Evolutionary conservation across 2,113 vertebrate genomes (phyloP).

Genomic region (Cyprinodon variegatus): DNA sequence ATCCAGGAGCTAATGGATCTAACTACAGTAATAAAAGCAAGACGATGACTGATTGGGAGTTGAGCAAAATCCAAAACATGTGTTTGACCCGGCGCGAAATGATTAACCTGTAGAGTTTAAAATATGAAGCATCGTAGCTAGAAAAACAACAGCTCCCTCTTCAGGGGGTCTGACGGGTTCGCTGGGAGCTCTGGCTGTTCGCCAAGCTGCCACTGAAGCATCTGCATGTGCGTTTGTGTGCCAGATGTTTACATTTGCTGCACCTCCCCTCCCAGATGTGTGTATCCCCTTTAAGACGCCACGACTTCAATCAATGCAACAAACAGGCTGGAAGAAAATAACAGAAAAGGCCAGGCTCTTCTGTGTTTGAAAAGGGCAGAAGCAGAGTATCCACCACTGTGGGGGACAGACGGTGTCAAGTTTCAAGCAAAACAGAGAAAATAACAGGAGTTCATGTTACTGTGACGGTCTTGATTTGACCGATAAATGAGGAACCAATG

Average conservation of each 20-base stretch:
- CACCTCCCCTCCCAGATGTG: constrained; percentile 31
- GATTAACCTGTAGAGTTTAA: constrained; percentile 15
- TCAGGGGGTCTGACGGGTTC: constrained; percentile 46
- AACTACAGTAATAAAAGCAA: background rate
- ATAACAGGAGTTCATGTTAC: constrained; percentile 63
- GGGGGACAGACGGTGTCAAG: constrained; percentile 44
- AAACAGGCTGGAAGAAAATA: constrained; percentile 27
- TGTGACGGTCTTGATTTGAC: constrained; percentile 28
- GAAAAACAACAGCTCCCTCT: constrained; percentile 68
- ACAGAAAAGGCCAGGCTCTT: constrained; percentile 1
- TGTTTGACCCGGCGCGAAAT: constrained; percentile 3
- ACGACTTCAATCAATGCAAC: constrained; percentile 26
- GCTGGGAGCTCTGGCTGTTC: constrained; percentile 42
- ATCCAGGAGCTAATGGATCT: background rate
- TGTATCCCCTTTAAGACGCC: constrained; percentile 12
- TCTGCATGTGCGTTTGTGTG: background rate
- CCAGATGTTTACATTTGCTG: constrained; percentile 26
- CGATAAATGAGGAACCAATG: constrained; percentile 26
- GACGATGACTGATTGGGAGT: background rate
- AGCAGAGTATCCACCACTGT: constrained; percentile 12
- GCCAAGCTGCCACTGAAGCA: constrained; percentile 23
- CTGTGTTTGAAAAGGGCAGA: constrained; percentile 1
- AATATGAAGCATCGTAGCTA: constrained; percentile 22
- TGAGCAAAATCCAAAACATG: constrained; percentile 7
- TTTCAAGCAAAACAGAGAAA: constrained; percentile 66